Evolutionary conservation across 1,140 invertebrate genomes (phyloP).

Genomic region (Rhagoletis pomonella): DNA sequence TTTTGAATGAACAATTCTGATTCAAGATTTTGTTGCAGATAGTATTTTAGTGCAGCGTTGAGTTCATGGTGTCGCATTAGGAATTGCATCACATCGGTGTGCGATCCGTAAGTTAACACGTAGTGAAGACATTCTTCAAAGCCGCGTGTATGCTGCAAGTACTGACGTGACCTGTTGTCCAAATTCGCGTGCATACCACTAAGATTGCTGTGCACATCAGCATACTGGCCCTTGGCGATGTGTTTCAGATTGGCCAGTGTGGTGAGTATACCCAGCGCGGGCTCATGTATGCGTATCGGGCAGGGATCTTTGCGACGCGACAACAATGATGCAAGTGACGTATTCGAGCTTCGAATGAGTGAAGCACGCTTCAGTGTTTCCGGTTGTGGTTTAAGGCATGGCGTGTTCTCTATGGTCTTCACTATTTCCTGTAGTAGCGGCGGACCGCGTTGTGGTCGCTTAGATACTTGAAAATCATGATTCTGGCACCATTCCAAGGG

Average conservation of each 20-base stretch:
- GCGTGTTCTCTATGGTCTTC: conserved; percentile 79
- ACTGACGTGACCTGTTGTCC: conserved; percentile 63
- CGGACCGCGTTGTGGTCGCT: conserved; percentile 75
- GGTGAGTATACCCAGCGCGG: conserved; percentile 78
- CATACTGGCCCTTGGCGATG: conserved; percentile 77
- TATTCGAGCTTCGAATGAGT: conserved; percentile 68
- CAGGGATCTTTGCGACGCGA: conserved; percentile 72
- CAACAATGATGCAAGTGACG: conserved; percentile 65
- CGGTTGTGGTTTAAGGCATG: conserved; percentile 72
- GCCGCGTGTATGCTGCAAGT: conserved; percentile 74
- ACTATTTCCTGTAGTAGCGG: conserved; percentile 82
- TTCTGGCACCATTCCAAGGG: conserved; percentile 35
- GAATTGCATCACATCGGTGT: conserved; percentile 81
- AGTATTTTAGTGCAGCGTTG: conserved; percentile 78
- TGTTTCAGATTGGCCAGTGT: conserved; percentile 76
- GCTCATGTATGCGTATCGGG: conserved; percentile 75
- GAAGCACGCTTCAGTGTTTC: conserved; percentile 67
- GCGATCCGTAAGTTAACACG: conserved; percentile 82
- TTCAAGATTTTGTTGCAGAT: conserved; percentile 79
- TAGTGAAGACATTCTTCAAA: conserved; percentile 85
- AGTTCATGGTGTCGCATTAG: conserved; percentile 80
- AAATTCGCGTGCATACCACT: conserved; percentile 65
- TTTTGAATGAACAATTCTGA: conserved; percentile 82
- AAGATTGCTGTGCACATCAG: conserved; percentile 73
- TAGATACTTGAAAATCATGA: conserved; percentile 56